phyloP scores from a whole-genome alignment of 2,888 invertebrate species.

The Invenusta paracnida region DNA sequence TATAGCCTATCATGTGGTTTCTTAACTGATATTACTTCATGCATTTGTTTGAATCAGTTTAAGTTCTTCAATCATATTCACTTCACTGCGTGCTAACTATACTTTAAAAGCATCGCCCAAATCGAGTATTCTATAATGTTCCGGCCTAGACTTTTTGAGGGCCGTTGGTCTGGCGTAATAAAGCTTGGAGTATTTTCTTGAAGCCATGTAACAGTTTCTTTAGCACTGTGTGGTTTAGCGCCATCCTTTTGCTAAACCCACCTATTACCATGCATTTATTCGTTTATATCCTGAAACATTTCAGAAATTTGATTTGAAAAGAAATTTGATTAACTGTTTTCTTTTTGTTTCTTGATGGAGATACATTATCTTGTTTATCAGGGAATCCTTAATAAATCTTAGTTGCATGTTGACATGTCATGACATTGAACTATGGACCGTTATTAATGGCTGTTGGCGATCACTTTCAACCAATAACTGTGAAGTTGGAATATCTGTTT shows the following conservation, averaged over 20 bases:
- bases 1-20: not conserved
- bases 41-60: not conserved
- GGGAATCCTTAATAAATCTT: not conserved
- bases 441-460: not conserved
- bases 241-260: slow-evolving; percentile 9
- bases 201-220: not conserved
- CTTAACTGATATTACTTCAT: too few relatives aligned
- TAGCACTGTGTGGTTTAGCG: slow-evolving; percentile 16
- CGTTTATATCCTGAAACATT: slow-evolving; percentile 5
- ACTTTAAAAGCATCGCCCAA: not conserved
- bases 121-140: slow-evolving; percentile 14
- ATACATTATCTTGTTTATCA: not conserved
- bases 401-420: not conserved
- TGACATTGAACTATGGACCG: not conserved
- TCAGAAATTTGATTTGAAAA: not conserved
- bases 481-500: not conserved
- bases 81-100: not conserved
- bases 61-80: not conserved
- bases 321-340: slow-evolving; percentile 12
- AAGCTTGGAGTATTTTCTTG: not conserved
- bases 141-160: not conserved
- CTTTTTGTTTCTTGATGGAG: not conserved
- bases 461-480: not conserved
- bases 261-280: not conserved
- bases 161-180: not conserved